phyloP scores from a whole-genome alignment of 1,140 invertebrate genomes.

The Panulirus ornatus region DNA sequence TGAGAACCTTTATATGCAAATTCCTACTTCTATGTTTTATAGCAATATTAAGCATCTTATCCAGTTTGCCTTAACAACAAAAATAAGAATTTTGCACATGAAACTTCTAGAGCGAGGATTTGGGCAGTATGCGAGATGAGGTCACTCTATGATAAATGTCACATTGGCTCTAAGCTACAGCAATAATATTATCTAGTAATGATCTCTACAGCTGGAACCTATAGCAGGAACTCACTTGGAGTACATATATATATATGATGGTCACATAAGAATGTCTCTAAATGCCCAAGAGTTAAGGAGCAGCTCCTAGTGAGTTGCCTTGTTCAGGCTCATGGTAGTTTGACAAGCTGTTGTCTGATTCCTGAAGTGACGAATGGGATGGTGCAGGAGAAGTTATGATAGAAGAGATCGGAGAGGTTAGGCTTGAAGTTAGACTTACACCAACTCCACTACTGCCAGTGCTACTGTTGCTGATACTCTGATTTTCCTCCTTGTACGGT shows the following conservation, averaged over 20 bases:
- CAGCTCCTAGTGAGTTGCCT: conserved; percentile 68
- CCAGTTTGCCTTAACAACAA: conserved; percentile 65
- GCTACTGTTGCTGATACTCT: conserved; percentile 56
- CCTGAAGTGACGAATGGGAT: conserved; percentile 68
- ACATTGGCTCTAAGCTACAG: conserved; percentile 67
- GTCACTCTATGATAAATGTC: conserved; percentile 70
- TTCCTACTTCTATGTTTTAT: conserved; percentile 68
- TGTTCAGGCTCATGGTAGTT: conserved; percentile 69
- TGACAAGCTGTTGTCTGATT: conserved; percentile 68
- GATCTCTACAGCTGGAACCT: conserved; percentile 71
- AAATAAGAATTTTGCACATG: conserved; percentile 73
- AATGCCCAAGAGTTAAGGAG: conserved; percentile 68
- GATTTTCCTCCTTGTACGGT: conserved; percentile 63
- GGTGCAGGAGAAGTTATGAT: conserved; percentile 63
- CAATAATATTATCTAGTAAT: conserved; percentile 71
- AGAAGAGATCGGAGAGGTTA: conserved; percentile 61
- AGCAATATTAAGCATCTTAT: conserved; percentile 67
- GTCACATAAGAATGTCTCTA: conserved; percentile 51
- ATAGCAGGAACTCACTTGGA: conserved; percentile 69
- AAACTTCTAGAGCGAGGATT: conserved; percentile 73
- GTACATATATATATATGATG: conserved; percentile 45
- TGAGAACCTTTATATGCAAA: conserved; percentile 72
- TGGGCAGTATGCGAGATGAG: conserved; percentile 73
- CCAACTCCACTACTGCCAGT: conserved; percentile 66
- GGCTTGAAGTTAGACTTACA: conserved; percentile 56